phyloP scores from a whole-genome alignment of 1,140 invertebrate genomes.

The Pseudomyrmex pallidus region DNA sequence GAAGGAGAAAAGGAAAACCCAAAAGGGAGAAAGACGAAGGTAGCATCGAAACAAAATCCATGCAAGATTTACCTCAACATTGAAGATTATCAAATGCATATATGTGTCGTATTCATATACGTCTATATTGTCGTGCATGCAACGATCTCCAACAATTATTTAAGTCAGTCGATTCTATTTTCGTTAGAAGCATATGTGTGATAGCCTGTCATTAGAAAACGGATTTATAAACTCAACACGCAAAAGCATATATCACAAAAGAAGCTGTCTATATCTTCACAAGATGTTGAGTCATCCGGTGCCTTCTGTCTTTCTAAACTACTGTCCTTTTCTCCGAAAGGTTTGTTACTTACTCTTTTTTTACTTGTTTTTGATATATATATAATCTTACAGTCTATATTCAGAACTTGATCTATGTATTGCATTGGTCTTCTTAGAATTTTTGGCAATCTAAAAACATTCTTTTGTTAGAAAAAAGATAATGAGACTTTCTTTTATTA shows the following conservation, averaged over 20 bases:
- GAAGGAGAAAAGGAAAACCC: conserved; percentile 94
- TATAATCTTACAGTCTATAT: conserved; percentile 26
- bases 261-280: conserved; percentile 6
- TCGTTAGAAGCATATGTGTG: conserved; percentile 43
- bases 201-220: conserved; percentile 25
- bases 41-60: conserved; percentile 86
- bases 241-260: conserved; percentile 32
- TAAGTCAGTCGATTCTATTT: conserved; percentile 49
- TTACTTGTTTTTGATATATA: neutral
- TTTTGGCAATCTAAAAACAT: neutral
- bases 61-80: conserved; percentile 56
- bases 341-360: conserved; percentile 47
- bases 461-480: neutral
- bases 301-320: conserved; percentile 62
- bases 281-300: conserved; percentile 62
- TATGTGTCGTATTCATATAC: conserved; percentile 67
- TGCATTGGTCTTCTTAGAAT: conserved; percentile 10
- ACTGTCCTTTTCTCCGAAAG: conserved; percentile 23
- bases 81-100: conserved; percentile 56
- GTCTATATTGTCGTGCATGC: conserved; percentile 66
- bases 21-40: conserved; percentile 93
- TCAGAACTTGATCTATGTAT: conserved; percentile 38
- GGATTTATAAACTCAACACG: neutral
- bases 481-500: no score
- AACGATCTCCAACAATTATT: conserved; percentile 57